Evolutionary conservation across 2,797 vertebrate species (phyloP).

Genomic region (Setipinna tenuifilis): DNA sequence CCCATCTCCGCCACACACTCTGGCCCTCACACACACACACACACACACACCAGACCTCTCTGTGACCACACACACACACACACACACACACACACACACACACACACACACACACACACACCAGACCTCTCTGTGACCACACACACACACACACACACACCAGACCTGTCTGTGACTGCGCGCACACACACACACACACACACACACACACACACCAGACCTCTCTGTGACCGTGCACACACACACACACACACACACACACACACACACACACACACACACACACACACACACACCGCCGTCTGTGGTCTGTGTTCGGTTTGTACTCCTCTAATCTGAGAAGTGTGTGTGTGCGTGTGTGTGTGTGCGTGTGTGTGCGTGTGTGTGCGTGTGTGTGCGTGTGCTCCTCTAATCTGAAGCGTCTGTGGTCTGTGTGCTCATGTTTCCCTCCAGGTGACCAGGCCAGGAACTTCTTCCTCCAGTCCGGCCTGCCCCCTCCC

Average conservation of each 20-base stretch:
- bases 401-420: neutral
- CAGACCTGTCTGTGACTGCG: too few relatives aligned
- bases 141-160: neutral
- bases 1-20: too few relatives aligned
- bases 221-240: neutral
- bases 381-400: neutral
- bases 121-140: too few relatives aligned
- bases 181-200: neutral
- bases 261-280: neutral
- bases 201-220: neutral
- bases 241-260: neutral
- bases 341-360: too few relatives aligned
- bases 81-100: neutral
- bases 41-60: too few relatives aligned
- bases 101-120: neutral
- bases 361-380: slow-evolving; percentile 12
- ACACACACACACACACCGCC: neutral
- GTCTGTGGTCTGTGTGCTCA: neutral
- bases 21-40: neutral
- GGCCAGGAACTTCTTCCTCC: slow-evolving; percentile 89
- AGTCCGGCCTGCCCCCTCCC: slow-evolving; percentile 76
- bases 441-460: slow-evolving; percentile 85
- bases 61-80: neutral
- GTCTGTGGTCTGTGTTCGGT: too few relatives aligned
- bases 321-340: too few relatives aligned